These are phyloP conservation scores for Leptura quadrifasciata DNA, from an alignment of 2,888 invertebrate species.

Conservation along the genomic window DNA sequence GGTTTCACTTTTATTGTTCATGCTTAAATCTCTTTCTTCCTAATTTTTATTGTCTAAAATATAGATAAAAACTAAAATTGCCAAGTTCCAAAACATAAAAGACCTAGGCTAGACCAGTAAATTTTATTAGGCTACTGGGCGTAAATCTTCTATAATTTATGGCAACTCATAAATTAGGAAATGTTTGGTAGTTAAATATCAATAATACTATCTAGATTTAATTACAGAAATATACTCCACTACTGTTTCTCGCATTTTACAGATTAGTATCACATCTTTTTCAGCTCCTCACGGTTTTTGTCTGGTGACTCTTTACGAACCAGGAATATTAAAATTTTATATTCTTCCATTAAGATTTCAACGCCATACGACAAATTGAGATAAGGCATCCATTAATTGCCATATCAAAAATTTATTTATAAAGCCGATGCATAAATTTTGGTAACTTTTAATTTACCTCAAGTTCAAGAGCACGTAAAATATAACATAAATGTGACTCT, in stretches of 20 bases:
- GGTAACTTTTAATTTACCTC: constrained; percentile 25
- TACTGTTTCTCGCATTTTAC: constrained; percentile 47
- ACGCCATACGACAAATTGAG: constrained; percentile 42
- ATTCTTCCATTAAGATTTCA: constrained; percentile 37
- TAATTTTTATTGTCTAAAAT: too few species aligned
- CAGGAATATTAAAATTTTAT: constrained; percentile 38
- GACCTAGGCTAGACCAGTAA: constrained; percentile 41
- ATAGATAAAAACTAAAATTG: too few species aligned
- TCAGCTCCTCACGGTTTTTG: constrained; percentile 29
- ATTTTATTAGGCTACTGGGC: constrained; percentile 46
- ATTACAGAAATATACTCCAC: constrained; percentile 40
- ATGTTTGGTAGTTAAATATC: constrained; percentile 49
- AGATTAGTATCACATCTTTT: constrained; percentile 34
- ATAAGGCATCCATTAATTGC: constrained; percentile 34
- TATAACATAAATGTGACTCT: constrained; percentile 28
- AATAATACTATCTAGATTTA: constrained; percentile 40
- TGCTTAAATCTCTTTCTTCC: too few species aligned
- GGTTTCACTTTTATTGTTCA: too few species aligned
- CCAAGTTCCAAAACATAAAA: neutral
- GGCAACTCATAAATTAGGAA: constrained; percentile 45
- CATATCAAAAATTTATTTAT: constrained; percentile 31
- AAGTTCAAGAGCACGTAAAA: constrained; percentile 23
- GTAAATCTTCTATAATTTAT: constrained; percentile 51
- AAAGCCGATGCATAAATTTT: constrained; percentile 9
- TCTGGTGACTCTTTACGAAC: constrained; percentile 35